Conservation (phyloP, 1,140 invertebrate genomes). For the Cepaea nemoralis region DNA sequence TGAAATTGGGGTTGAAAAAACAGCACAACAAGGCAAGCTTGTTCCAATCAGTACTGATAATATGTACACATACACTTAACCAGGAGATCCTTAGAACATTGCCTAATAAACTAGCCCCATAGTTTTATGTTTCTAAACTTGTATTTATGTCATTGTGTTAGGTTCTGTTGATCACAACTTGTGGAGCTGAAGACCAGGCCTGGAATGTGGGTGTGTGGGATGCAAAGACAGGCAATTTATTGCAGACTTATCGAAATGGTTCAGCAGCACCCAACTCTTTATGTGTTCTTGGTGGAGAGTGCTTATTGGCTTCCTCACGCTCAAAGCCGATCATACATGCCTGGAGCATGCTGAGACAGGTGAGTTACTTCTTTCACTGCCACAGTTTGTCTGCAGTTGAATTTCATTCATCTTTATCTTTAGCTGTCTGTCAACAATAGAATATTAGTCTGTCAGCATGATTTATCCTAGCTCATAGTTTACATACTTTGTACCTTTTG, state of each 20-base stretch:
- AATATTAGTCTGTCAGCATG: no score
- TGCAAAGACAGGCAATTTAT: slow-evolving; percentile 29
- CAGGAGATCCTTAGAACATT: no score
- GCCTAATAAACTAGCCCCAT: no score
- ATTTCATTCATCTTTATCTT: no score
- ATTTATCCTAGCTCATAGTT: no score
- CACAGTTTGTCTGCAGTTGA: no score
- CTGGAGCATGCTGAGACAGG: slow-evolving; percentile 38
- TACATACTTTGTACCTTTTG: no score
- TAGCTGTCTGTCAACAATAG: no score
- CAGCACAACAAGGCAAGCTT: no score
- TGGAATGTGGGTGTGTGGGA: slow-evolving; percentile 34
- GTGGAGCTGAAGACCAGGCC: slow-evolving; percentile 11
- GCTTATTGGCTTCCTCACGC: slow-evolving; percentile 26
- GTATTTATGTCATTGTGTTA: background rate
- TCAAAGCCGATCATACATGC: slow-evolving; percentile 36
- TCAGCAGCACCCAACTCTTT: slow-evolving; percentile 26
- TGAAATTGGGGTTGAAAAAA: no score
- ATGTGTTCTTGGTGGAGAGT: slow-evolving; percentile 21
- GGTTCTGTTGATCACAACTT: slow-evolving; percentile 26
- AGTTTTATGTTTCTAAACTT: background rate
- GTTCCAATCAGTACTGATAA: no score
- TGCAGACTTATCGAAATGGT: slow-evolving; percentile 33
- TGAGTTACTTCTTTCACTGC: background rate
- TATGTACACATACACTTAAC: no score